phyloP scores from a whole-genome alignment of 30 jellyfish, hydroid and myxozoan species.

The Sanderia malayensis region DNA sequence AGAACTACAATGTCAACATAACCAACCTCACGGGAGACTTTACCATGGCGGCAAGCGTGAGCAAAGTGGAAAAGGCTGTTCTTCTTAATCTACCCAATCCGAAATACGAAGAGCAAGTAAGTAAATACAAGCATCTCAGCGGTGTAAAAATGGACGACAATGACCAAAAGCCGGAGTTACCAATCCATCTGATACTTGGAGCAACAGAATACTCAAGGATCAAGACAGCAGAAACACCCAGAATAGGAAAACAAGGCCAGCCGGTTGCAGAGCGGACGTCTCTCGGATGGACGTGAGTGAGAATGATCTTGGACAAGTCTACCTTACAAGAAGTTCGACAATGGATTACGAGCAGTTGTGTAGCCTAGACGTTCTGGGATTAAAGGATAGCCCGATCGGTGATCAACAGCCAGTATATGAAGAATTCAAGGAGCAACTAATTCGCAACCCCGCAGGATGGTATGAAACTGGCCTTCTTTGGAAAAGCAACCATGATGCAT shows the following conservation, averaged over 20 bases:
- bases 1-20: not conserved
- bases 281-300: not conserved
- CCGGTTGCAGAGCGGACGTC: not conserved
- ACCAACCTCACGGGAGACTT: not conserved
- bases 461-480: not conserved
- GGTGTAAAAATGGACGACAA: no score
- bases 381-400: not conserved
- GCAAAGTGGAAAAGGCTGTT: not conserved
- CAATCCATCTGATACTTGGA: not conserved
- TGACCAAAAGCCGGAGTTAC: not conserved
- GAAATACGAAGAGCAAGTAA: no score
- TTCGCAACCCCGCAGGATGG: not conserved
- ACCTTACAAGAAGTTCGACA: not conserved
- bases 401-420: not conserved
- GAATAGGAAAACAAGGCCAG: not conserved
- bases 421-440: not conserved
- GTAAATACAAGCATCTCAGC: no score
- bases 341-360: not conserved
- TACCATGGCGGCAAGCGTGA: not conserved
- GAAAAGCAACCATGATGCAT: not conserved
- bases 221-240: not conserved
- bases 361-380: not conserved
- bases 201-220: not conserved
- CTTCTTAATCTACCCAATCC: no score
- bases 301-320: not conserved